Percentiles rank a stretch among this genome's conserved stretches.
Evolutionary conservation across 2,797 vertebrate genomes (phyloP).

Genomic region (Sciaenops ocellatus): DNA sequence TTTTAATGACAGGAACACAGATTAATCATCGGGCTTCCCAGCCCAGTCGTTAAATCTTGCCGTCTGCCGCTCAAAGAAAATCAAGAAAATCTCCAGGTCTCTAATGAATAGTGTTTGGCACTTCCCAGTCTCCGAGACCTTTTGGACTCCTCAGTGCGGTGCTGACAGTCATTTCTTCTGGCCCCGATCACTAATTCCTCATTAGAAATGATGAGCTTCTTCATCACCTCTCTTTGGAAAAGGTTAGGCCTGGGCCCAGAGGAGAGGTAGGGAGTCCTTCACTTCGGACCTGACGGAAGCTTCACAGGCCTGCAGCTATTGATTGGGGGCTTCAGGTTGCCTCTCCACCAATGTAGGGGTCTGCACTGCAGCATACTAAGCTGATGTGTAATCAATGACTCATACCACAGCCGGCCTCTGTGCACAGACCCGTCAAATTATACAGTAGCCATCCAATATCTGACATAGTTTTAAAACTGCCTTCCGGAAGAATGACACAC

Average conservation of each 20-base stretch:
- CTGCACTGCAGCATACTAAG: slow-evolving; percentile 88
- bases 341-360: slow-evolving; percentile 83
- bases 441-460: slow-evolving; percentile 81
- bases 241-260: slow-evolving; percentile 84
- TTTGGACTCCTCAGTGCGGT: slow-evolving; percentile 65
- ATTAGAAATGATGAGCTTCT: slow-evolving; percentile 90
- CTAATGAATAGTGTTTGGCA: slow-evolving; percentile 74
- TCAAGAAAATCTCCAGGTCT: slow-evolving; percentile 63
- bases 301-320: slow-evolving; percentile 84
- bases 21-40: slow-evolving; percentile 62
- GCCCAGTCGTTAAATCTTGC: slow-evolving; percentile 47
- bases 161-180: slow-evolving; percentile 79
- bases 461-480: slow-evolving; percentile 80
- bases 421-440: slow-evolving; percentile 85
- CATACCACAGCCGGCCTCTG: slow-evolving; percentile 83
- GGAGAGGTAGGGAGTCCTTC: slow-evolving; percentile 80
- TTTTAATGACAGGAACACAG: slow-evolving; percentile 52
- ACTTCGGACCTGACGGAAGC: slow-evolving; percentile 79
- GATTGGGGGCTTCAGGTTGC: slow-evolving; percentile 88
- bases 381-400: slow-evolving; percentile 90
- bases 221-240: slow-evolving; percentile 87
- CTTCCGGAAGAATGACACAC: slow-evolving; percentile 72
- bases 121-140: slow-evolving; percentile 69
- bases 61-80: slow-evolving; percentile 55
- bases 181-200: slow-evolving; percentile 85